Base-by-base conservation (phyloP, 1,140 invertebrate species). In the Brachionus calyciflorus region DNA sequence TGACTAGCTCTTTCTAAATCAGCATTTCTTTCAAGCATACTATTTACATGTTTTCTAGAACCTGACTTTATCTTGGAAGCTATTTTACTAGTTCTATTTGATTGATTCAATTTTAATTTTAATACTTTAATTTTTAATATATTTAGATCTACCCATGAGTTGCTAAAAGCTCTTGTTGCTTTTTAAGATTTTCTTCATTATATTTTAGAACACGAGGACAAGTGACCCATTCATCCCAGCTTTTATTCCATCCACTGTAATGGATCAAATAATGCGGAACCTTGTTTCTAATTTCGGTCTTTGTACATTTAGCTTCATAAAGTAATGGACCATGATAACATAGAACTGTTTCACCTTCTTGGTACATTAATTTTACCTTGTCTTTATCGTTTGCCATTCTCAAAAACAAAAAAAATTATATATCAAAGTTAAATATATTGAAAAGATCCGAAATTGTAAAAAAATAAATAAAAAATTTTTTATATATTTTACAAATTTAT, bases 261-360 rank as follows among this genome's bases (percentile, higher is more conserved):
- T 73, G 69, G 19, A 73, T 55, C 33, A 73, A 55, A 46, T 73
- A 73, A 41, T 73, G 46, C 19, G 69, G 5, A 48, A 40, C 69
- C 33, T 73, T 73, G 12, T 55, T 55, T 17, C 69, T 48, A 14
- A 53, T 9, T 24, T 73, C 69, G 1, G 69, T 30, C 51, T 49
- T 73, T 6, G 40, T 33, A 30, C 69, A 73, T 46, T 73, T 73
- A 21, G 69, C 69, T 73, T 73, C 69, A 19, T 73, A 73, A 19
- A 73, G 41, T 24, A 73, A 24, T 26, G 69, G 69, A 40, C 69
- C 69, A 55, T 73, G 69, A 51, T 73, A 73, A n/a, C 69, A 73
- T 49, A 73, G 30, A 3, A 73, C 69, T 14, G 69, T 73, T 19
- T 73, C 69, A 30, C 69, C 69, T 30, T 73, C 69, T 30, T 73